These are phyloP conservation scores for Acropternis orthonyx DNA, from an alignment of 2,797 vertebrate genomes.

Conservation along the genomic window DNA sequence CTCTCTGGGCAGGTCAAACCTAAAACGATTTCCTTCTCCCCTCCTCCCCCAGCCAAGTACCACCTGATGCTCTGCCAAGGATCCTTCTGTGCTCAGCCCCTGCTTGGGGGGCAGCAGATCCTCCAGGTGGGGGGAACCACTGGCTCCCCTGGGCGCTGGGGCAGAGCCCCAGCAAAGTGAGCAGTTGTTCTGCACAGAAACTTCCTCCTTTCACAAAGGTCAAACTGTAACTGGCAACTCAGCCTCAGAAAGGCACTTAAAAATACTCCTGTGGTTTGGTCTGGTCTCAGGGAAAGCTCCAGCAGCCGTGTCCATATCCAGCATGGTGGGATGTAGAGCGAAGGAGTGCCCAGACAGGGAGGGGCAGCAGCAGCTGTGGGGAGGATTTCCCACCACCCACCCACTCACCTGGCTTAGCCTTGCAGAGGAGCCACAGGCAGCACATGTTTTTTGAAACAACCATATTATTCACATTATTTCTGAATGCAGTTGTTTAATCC, in stretches of 20 bases:
- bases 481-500: background rate
- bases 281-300: background rate
- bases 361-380: background rate
- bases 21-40: background rate
- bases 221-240: background rate
- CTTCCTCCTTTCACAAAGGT: background rate
- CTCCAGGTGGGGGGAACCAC: background rate
- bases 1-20: rapidly evolving
- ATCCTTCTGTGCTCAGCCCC: background rate
- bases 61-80: background rate
- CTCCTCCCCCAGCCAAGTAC: background rate
- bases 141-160: background rate
- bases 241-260: constrained; percentile 54
- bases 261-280: background rate
- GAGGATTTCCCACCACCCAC: background rate
- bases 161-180: background rate
- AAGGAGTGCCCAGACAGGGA: background rate
- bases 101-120: background rate
- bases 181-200: rapidly evolving
- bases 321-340: background rate
- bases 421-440: background rate
- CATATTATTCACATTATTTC: background rate
- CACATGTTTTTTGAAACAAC: background rate
- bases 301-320: background rate
- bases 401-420: background rate